A percentile compares a stretch with the other conserved stretches of the same genome.
These are phyloP conservation scores for Helostoma temminkii DNA, from an alignment of 2,797 vertebrate species.

Conservation along the genomic window DNA sequence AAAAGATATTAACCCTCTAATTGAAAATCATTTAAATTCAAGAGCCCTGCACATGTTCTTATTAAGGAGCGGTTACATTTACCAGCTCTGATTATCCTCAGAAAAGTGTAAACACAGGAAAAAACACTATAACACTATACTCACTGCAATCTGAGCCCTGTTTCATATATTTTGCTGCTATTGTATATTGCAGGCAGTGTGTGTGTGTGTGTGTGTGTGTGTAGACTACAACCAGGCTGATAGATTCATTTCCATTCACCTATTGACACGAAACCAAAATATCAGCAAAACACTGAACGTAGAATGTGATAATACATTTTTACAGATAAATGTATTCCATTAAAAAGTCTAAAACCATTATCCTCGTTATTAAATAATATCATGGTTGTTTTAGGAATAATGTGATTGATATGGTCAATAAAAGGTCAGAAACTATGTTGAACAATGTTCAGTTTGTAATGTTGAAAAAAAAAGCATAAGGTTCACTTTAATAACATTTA, in stretches of 20 bases:
- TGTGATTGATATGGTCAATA: neutral
- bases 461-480: too few species aligned
- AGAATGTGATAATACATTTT: neutral
- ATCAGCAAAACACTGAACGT: neutral
- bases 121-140: neutral
- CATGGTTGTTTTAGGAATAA: too few species aligned
- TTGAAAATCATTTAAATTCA: too few species aligned
- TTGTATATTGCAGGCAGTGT: constrained; percentile 23
- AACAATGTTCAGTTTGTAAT: too few species aligned
- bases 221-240: neutral
- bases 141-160: constrained; percentile 16
- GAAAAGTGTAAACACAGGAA: constrained; percentile 1
- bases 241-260: neutral
- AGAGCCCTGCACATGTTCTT: neutral
- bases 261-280: neutral
- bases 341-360: neutral
- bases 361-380: too few species aligned
- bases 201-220: constrained; percentile 10
- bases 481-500: too few species aligned
- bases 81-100: constrained; percentile 18
- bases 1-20: neutral
- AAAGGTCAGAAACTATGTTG: neutral
- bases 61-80: neutral
- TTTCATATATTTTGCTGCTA: neutral
- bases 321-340: neutral